A percentile compares a stretch with the other conserved stretches of the same genome.
These are phyloP conservation scores for Chlorocebus sabaeus DNA, from an alignment of 2,113 vertebrate species.

Conservation along the genomic window DNA sequence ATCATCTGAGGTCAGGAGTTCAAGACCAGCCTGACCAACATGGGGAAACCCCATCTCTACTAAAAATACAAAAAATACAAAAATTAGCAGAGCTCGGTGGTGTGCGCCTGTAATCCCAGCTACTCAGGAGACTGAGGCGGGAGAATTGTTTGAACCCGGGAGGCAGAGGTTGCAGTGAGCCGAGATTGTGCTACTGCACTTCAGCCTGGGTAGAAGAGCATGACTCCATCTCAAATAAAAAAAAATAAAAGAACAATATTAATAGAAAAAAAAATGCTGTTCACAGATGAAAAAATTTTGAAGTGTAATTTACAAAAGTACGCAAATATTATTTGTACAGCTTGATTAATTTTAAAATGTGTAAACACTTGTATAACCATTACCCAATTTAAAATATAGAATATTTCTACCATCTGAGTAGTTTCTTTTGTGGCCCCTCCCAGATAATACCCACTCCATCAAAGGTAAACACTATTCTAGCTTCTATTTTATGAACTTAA, in stretches of 20 bases:
- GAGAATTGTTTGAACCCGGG: no score
- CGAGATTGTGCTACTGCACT: no score
- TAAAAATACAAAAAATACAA: no score
- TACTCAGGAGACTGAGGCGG: no score
- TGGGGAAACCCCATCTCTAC: no score
- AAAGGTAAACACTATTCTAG: background rate
- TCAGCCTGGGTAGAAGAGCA: no score
- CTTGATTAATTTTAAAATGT: constrained; percentile 10
- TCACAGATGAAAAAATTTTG: background rate
- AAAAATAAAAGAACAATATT: background rate
- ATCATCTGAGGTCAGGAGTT: no score
- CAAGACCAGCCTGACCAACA: no score
- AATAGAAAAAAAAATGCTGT: background rate
- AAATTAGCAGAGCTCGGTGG: no score
- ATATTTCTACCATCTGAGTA: background rate
- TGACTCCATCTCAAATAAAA: no score
- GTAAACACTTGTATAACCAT: background rate
- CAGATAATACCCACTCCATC: background rate
- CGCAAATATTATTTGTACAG: background rate
- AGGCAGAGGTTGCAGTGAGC: no score
- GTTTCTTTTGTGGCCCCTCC: background rate
- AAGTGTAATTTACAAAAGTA: background rate
- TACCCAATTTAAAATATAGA: background rate
- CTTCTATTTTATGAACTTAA: background rate
- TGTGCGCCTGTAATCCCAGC: no score